Evolutionary conservation across 2,888 invertebrate genomes (phyloP).

Genomic region (Abrostola triplasia): DNA sequence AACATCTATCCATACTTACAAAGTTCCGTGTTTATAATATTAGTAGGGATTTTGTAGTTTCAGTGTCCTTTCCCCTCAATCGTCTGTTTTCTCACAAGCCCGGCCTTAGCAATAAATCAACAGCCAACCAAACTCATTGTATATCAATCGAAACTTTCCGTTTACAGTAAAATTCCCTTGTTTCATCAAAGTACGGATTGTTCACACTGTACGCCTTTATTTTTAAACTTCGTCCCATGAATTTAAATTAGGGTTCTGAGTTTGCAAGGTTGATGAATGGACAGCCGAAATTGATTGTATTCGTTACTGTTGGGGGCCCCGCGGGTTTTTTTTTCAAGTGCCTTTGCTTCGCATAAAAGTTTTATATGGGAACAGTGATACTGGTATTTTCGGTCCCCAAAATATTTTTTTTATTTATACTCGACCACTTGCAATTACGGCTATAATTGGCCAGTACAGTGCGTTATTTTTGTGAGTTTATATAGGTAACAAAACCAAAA

Average conservation of each 20-base stretch:
- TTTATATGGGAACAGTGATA: no score
- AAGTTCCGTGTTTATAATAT: no score
- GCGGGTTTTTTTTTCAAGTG: neutral
- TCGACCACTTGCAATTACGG: no score
- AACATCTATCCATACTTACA: no score
- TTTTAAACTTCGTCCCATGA: slow-evolving; percentile 47
- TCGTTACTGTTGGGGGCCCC: slow-evolving; percentile 14
- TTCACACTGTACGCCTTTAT: slow-evolving; percentile 39
- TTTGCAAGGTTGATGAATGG: slow-evolving; percentile 31
- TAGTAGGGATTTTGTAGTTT: no score
- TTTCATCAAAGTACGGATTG: slow-evolving; percentile 32
- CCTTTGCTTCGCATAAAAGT: no score
- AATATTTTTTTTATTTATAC: no score
- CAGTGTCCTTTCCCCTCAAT: no score
- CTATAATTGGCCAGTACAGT: no score
- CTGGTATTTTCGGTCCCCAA: no score
- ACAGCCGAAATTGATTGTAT: slow-evolving; percentile 27
- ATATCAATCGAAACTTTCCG: slow-evolving; percentile 20
- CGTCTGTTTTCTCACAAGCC: neutral
- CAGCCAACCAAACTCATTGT: slow-evolving; percentile 12
- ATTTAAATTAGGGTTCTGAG: slow-evolving; percentile 44
- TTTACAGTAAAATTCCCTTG: slow-evolving; percentile 43
- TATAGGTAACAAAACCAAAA: no score
- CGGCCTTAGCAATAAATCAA: neutral
- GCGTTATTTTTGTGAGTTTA: no score